These are phyloP conservation scores for Drosophila jambulina DNA, from an alignment of 1,140 invertebrate genomes.

Conservation along the genomic window DNA sequence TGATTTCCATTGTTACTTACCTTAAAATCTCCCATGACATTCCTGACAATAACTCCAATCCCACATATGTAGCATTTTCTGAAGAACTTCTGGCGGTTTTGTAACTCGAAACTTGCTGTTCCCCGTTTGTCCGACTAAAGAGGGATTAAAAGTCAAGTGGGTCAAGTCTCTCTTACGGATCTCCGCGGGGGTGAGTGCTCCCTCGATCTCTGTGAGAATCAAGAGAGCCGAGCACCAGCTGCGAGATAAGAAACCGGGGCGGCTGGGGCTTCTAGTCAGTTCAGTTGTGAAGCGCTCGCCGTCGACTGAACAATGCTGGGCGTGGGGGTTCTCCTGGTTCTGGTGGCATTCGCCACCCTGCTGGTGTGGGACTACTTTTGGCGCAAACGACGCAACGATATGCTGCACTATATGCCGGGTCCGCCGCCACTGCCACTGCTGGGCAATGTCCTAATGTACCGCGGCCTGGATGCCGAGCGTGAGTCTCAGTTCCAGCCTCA, in stretches of 20 bases:
- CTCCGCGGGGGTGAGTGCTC: not conserved
- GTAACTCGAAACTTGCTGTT: not conserved
- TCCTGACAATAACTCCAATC: not conserved
- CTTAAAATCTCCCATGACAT: not conserved
- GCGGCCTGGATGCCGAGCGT: constrained; percentile 54
- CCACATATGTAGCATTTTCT: not conserved
- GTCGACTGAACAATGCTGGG: constrained; percentile 44
- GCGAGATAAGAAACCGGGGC: constrained; percentile 4
- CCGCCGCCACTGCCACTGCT: constrained; percentile 49
- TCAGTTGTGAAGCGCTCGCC: constrained; percentile 23
- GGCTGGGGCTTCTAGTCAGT: not conserved
- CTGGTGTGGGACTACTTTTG: constrained; percentile 62
- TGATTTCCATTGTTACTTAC: not conserved
- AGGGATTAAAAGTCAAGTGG: not conserved
- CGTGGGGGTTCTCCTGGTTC: constrained; percentile 23
- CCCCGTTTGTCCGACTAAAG: not conserved
- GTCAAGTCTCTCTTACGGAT: constrained; percentile 1
- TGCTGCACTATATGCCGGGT: constrained; percentile 51
- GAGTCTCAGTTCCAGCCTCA: constrained; percentile 6
- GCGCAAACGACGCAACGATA: constrained; percentile 61
- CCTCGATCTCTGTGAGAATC: not conserved
- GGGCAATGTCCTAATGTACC: constrained; percentile 53
- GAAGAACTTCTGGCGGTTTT: not conserved
- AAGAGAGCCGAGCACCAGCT: constrained; percentile 8
- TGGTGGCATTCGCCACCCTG: constrained; percentile 44